Base-by-base conservation (phyloP, 2,113 vertebrate genomes). In the Formicarius rufipectus region DNA sequence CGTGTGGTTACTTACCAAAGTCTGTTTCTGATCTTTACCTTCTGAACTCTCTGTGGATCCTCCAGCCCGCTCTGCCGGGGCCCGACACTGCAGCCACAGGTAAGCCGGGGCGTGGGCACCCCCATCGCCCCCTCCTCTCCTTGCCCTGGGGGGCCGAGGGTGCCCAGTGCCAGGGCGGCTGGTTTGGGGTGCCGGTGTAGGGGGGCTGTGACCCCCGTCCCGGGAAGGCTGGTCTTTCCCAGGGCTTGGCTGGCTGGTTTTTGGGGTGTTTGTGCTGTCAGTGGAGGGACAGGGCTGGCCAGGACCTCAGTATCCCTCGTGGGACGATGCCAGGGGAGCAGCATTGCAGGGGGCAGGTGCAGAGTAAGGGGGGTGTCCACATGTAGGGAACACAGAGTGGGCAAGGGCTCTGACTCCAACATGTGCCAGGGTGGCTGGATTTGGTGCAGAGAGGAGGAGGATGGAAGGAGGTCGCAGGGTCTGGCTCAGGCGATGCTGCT, bases 1-100 rank as follows among this genome's bases (percentile, higher is more conserved):
- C 97, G 98, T 98, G 98, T 98, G 98, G 98, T 99, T 98, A 98
- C 98, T 99, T 98, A 94, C 98, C 98, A 98, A 98, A 99, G 98
- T 98, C 98, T 98, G 98, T 97, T 98, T 98, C 98, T 98, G 98
- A 98, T 98, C 98, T 98, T 98, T 98, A 90, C 94, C 95, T 95
- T 84, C 71, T 58, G 1, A 59, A 89, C 86, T 35, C 76, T 45
- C 45, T 39, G 22, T 21, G 79, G 84, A 77, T 63, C 63, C 71
- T 25, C 75, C 82, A 16, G 52, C 85, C 25, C 30, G 7, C 37
- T 23, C 66, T 12, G 37, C 66, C 12, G 64, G 74, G 69, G 64
- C 60, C 73, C 5, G 30, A 83, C 55, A 63, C 71, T 31, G 10
- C 40, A 55, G 71, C 7, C 31, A 1, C 84, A 92, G 93, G 93